Evolutionary conservation across 2,797 vertebrate species (phyloP).

Genomic region (Chanos chanos): DNA sequence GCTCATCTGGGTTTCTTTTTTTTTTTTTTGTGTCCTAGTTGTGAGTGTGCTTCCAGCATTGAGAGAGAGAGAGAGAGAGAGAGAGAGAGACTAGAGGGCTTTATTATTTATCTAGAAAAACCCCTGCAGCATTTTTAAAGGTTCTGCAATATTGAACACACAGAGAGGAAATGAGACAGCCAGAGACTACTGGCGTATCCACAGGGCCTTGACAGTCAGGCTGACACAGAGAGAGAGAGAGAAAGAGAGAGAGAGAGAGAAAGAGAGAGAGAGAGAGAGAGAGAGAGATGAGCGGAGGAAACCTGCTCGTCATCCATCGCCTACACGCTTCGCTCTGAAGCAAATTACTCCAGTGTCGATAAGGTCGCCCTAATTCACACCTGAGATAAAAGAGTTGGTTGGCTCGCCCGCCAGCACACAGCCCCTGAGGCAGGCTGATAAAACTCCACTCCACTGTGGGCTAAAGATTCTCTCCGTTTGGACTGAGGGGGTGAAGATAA

Average conservation of each 20-base stretch:
- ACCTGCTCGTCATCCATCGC: conserved; percentile 40
- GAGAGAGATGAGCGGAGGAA: not conserved
- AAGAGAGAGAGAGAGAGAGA: conserved; percentile 12
- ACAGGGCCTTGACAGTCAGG: too few relatives aligned
- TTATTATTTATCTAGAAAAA: too few relatives aligned
- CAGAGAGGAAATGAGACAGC: conserved; percentile 9
- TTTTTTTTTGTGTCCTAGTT: too few relatives aligned
- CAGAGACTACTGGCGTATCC: too few relatives aligned
- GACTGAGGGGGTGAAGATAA: conserved; percentile 49
- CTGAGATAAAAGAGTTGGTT: conserved; percentile 59
- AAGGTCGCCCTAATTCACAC: conserved; percentile 65
- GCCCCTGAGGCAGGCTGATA: conserved; percentile 62
- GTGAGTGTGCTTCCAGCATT: too few relatives aligned
- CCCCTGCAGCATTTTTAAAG: too few relatives aligned
- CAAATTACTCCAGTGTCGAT: conserved; percentile 62
- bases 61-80: too few relatives aligned
- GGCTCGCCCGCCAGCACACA: conserved; percentile 45
- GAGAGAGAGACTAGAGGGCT: too few relatives aligned
- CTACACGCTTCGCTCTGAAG: conserved; percentile 50
- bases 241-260: conserved; percentile 3
- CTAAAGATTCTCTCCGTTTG: conserved; percentile 46
- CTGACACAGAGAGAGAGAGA: conserved; percentile 2
- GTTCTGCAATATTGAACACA: too few relatives aligned
- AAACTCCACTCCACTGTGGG: conserved; percentile 48
- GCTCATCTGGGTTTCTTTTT: too few relatives aligned